phyloP scores from a whole-genome alignment of 2,113 vertebrate genomes.

The Siphamia tubifer region DNA sequence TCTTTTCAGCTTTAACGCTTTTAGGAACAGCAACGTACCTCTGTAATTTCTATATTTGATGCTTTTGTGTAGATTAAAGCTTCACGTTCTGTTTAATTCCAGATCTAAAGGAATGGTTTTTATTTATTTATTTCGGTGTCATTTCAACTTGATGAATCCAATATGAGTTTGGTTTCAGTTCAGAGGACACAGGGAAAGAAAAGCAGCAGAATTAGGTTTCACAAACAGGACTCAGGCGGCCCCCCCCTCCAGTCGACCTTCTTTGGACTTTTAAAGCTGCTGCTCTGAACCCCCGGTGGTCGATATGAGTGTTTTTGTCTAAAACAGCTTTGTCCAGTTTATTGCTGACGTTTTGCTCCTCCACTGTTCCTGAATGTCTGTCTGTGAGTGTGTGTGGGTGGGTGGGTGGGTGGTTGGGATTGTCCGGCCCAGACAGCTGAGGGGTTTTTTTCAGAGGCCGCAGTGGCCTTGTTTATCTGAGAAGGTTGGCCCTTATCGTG shows the following conservation, averaged over 20 bases:
- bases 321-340: slow-evolving; percentile 70
- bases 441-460: slow-evolving; percentile 69
- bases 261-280: slow-evolving; percentile 58
- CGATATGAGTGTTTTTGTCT: slow-evolving; percentile 65
- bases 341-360: slow-evolving; percentile 56
- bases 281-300: slow-evolving; percentile 54
- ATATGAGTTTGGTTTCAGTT: background rate
- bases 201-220: slow-evolving; percentile 33
- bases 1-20: background rate
- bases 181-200: slow-evolving; percentile 27
- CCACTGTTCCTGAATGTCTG: slow-evolving; percentile 3
- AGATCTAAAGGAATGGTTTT: no score
- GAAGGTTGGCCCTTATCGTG: slow-evolving; percentile 73
- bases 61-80: no score
- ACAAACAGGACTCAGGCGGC: slow-evolving; percentile 12
- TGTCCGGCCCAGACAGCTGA: slow-evolving; percentile 59
- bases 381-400: slow-evolving; percentile 6
- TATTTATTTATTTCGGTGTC: background rate
- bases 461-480: slow-evolving; percentile 76
- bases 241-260: slow-evolving; percentile 39
- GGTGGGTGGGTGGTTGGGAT: slow-evolving; percentile 48
- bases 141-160: slow-evolving; percentile 13
- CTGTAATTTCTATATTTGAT: background rate
- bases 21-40: background rate
- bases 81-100: background rate